phyloP scores from a whole-genome alignment of 2,888 invertebrate species.

The Strigamia crassipes region DNA sequence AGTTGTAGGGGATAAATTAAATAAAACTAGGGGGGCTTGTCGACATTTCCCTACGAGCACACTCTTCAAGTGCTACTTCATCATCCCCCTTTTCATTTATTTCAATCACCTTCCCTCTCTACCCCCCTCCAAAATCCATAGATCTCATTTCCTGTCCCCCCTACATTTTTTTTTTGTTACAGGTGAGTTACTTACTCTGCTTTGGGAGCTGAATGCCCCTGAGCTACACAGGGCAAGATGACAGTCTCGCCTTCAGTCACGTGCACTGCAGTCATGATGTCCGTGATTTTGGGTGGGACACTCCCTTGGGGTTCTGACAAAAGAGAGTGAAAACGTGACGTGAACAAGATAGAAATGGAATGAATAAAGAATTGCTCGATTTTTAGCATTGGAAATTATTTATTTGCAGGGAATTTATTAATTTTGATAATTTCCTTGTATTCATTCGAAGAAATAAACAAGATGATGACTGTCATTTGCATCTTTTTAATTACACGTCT shows the following conservation, averaged over 20 bases:
- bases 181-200: slow-evolving; percentile 51
- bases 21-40: not conserved
- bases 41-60: slow-evolving; percentile 17
- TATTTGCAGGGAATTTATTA: not conserved
- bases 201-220: slow-evolving; percentile 52
- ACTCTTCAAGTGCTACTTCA: not conserved
- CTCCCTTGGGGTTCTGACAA: slow-evolving; percentile 41
- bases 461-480: slow-evolving; percentile 36
- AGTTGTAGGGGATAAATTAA: slow-evolving; percentile 11
- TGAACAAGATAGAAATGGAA: not conserved
- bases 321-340: not conserved
- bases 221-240: slow-evolving; percentile 64
- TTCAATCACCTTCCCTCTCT: not conserved
- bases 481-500: slow-evolving; percentile 40
- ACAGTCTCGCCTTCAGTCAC: slow-evolving; percentile 55
- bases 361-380: not conserved
- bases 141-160: not conserved
- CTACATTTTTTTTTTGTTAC: not conserved
- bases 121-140: not conserved
- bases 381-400: too few relatives aligned
- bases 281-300: slow-evolving; percentile 44
- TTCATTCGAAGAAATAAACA: slow-evolving; percentile 8
- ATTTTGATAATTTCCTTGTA: not conserved
- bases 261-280: slow-evolving; percentile 44
- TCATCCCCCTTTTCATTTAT: not conserved